Evolutionary conservation across 2,888 invertebrate species (phyloP).

Genomic region (Netelia inedita): DNA sequence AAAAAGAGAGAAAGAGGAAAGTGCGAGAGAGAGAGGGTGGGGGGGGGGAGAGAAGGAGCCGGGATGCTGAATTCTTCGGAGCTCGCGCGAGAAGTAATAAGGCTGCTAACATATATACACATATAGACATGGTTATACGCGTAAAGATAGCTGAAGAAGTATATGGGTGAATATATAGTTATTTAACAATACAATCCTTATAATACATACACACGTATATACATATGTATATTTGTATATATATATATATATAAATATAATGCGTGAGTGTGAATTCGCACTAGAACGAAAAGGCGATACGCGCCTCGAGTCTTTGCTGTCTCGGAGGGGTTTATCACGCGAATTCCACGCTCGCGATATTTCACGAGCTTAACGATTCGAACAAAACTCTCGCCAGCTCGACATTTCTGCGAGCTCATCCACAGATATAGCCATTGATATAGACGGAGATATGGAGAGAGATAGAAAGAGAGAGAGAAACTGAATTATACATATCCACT

Average conservation of each 20-base stretch:
- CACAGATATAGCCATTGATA: slow-evolving; percentile 36
- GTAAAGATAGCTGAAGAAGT: neutral
- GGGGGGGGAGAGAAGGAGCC: slow-evolving; percentile 10
- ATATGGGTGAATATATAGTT: slow-evolving; percentile 30
- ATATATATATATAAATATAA: neutral
- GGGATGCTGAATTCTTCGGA: slow-evolving; percentile 61
- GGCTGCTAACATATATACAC: slow-evolving; percentile 37
- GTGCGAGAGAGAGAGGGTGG: slow-evolving; percentile 22
- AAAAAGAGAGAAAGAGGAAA: slow-evolving; percentile 10
- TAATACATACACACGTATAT: slow-evolving; percentile 7
- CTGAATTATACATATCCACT: neutral
- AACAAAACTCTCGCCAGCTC: slow-evolving; percentile 49
- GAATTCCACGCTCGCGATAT: slow-evolving; percentile 52
- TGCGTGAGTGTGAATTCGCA: neutral
- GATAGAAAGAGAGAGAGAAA: slow-evolving; percentile 1
- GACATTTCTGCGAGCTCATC: slow-evolving; percentile 54
- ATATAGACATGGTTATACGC: neutral
- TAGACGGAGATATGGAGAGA: slow-evolving; percentile 10
- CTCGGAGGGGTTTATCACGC: slow-evolving; percentile 50
- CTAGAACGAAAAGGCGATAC: slow-evolving; percentile 39
- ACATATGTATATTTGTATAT: slow-evolving; percentile 32
- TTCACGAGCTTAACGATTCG: slow-evolving; percentile 63
- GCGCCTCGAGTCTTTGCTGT: slow-evolving; percentile 38
- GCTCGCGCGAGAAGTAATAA: slow-evolving; percentile 64
- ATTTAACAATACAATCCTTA: slow-evolving; percentile 40